These are phyloP conservation scores for Brachionus paranguensis DNA, from an alignment of 1,140 invertebrate genomes.

Conservation along the genomic window DNA sequence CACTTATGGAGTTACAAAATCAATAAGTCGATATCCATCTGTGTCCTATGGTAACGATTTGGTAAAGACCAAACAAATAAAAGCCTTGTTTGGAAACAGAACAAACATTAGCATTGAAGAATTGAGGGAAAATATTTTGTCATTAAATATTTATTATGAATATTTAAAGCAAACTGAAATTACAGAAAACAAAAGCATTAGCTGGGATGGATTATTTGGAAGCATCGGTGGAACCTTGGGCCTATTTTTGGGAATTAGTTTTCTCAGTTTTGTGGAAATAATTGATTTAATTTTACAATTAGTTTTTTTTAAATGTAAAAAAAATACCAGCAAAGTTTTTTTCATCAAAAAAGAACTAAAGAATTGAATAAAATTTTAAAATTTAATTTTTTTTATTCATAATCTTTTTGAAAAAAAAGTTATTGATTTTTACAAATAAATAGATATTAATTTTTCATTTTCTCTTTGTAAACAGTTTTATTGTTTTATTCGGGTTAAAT, in stretches of 20 bases:
- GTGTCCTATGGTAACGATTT: neutral
- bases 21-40: neutral
- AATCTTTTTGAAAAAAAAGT: too few relatives aligned
- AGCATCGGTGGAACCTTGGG: neutral
- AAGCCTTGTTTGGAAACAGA: neutral
- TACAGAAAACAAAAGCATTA: neutral
- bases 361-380: too few relatives aligned
- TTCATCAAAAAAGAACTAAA: neutral
- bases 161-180: constrained; percentile 7
- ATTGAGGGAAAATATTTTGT: neutral
- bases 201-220: neutral
- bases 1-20: neutral
- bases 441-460: too few relatives aligned
- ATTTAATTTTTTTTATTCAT: too few relatives aligned
- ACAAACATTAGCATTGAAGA: neutral
- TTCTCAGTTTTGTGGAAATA: neutral
- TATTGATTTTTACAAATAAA: too few relatives aligned
- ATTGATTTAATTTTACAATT: neutral
- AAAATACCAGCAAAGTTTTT: neutral
- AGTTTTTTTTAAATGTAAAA: neutral
- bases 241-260: neutral
- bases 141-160: constrained; percentile 24
- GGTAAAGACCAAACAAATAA: neutral
- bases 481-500: too few relatives aligned
- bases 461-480: too few relatives aligned